These are phyloP conservation scores for Anabacerthia variegaticeps DNA, from an alignment of 2,797 vertebrate genomes.

Conservation along the genomic window DNA sequence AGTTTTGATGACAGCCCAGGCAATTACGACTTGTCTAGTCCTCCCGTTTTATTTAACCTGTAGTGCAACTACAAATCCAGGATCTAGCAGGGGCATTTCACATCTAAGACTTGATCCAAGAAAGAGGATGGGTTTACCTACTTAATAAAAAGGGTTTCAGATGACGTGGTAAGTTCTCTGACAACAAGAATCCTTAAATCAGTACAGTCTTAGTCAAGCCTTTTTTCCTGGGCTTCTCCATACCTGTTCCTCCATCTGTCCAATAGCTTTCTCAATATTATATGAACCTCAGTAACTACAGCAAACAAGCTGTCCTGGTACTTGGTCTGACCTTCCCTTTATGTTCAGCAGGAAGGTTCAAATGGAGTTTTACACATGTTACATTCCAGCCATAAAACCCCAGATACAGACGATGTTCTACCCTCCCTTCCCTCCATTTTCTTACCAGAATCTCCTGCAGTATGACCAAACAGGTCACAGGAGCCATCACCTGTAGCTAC, in stretches of 20 bases:
- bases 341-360: neutral
- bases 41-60: neutral
- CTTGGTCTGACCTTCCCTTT: neutral
- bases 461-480: neutral
- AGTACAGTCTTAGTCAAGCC: neutral
- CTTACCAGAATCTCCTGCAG: too few species aligned
- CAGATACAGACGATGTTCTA: accelerated
- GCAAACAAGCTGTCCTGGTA: neutral
- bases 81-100: neutral
- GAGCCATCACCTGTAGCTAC: neutral
- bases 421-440: accelerated
- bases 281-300: neutral
- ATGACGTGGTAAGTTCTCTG: neutral
- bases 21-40: neutral
- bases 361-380: neutral
- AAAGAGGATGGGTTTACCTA: neutral
- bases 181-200: neutral
- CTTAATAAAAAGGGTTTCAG: neutral
- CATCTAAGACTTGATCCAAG: neutral
- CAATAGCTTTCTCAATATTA: neutral
- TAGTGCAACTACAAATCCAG: neutral
- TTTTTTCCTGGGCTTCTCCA: neutral
- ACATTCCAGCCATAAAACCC: neutral
- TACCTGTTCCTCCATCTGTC: neutral
- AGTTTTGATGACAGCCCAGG: neutral